phyloP scores from a whole-genome alignment of 2,113 vertebrate species.

The Pelvicachromis taeniatus region DNA sequence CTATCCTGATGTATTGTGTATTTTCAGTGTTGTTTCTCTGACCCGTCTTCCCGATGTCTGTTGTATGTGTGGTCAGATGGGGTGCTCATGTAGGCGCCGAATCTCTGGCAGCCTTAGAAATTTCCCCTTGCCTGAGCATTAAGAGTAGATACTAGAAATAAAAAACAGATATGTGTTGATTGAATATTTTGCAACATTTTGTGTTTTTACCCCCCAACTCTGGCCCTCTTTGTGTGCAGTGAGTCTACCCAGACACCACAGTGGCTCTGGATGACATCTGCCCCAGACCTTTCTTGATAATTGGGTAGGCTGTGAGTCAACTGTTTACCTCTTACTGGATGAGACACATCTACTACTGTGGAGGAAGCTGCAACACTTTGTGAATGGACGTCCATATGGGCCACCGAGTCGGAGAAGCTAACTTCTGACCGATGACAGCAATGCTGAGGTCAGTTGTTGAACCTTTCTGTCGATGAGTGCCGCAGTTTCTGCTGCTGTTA shows the following conservation, averaged over 20 bases:
- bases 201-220: background rate
- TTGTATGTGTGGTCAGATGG: no score
- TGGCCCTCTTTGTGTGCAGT: background rate
- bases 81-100: no score
- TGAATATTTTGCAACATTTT: background rate
- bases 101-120: no score
- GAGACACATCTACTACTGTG: background rate
- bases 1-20: no score
- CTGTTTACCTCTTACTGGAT: background rate
- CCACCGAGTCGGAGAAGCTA: background rate
- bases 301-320: fast-evolving
- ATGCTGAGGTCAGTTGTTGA: background rate
- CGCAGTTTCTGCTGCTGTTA: background rate
- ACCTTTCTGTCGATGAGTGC: fast-evolving
- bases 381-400: fast-evolving
- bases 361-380: background rate
- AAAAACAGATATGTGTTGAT: background rate
- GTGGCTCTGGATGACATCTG: background rate
- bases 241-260: background rate
- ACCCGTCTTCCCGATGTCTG: no score
- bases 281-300: background rate
- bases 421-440: background rate
- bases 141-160: fast-evolving
- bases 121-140: no score
- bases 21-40: no score